Percentiles rank a stretch among this genome's conserved stretches.
Evolutionary conservation across 2,797 vertebrate genomes (phyloP).

Genomic region (Coranthus polyacanthus): DNA sequence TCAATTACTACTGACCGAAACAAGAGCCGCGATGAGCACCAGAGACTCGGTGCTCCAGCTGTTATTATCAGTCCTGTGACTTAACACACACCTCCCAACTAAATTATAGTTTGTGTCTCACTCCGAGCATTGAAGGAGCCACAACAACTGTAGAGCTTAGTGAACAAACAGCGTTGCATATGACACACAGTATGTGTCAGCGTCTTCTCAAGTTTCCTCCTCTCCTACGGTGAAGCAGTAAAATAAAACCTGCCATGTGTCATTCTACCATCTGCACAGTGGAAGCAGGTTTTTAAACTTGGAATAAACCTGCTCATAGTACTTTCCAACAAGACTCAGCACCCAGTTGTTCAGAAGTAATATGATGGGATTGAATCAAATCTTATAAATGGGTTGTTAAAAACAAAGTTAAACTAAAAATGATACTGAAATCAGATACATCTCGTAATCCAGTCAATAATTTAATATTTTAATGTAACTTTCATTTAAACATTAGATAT

Average conservation of each 20-base stretch:
- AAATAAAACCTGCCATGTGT: slow-evolving; percentile 40
- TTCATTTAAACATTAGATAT: too few species aligned
- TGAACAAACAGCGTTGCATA: slow-evolving; percentile 54
- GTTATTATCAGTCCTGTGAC: slow-evolving; percentile 48
- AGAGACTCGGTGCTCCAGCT: slow-evolving; percentile 38
- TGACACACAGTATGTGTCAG: slow-evolving; percentile 64
- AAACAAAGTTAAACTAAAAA: too few species aligned
- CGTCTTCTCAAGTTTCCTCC: slow-evolving; percentile 56
- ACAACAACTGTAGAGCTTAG: slow-evolving; percentile 47
- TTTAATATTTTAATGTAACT: too few species aligned
- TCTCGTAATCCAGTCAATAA: too few species aligned
- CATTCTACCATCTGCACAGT: slow-evolving; percentile 24
- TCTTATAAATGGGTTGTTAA: too few species aligned
- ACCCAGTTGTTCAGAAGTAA: too few species aligned
- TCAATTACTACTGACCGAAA: slow-evolving; percentile 45
- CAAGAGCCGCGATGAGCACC: slow-evolving; percentile 8
- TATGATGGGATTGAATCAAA: too few species aligned
- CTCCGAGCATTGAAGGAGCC: slow-evolving; percentile 27
- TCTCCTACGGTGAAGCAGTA: slow-evolving; percentile 39
- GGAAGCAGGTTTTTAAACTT: slow-evolving; percentile 6
- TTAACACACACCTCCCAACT: slow-evolving; percentile 18
- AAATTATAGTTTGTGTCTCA: slow-evolving; percentile 59
- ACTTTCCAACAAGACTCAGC: too few species aligned
- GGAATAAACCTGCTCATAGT: too few species aligned
- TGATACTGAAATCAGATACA: too few species aligned